Base-by-base conservation (phyloP, 2,888 invertebrate species). In the Esperia sulphurella region DNA sequence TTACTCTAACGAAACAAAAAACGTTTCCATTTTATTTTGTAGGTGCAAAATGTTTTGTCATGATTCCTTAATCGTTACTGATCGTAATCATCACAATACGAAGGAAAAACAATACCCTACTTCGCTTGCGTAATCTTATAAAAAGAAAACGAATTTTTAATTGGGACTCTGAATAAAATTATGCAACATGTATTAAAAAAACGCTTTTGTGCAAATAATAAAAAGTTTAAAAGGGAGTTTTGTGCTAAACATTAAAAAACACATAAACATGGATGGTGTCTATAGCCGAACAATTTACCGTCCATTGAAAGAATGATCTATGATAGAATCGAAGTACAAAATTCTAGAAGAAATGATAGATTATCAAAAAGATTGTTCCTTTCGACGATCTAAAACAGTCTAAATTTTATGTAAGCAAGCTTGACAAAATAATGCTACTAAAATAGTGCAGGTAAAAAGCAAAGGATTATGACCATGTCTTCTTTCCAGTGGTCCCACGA, bases 381-480 rank as follows among this genome's bases (percentile, higher is more conserved):
- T n/a, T 35, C 1, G 6, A 3, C n/a, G n/a, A 3, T n/a, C n/a
- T n/a, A n/a, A 35, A 57, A 12, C 62, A 58, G 51, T 51, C 58
- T 0, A 68, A 59, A 54, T 55, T 61, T 45, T 52, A 62, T 14
- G 47, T 30, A 4, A 63, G 66, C 29, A 53, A 57, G 41, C 53
- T 72, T 0, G 55, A 64, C 38, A 65, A 66, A 49, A 51, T 0
- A 49, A 55, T 40, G 45, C 73, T 7, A 51, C 58, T 43, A 47
- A 46, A 29, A 61, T 74, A 45, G 48, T 74, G 39, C 39, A 49
- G 12, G 53, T n/a, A n/a, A n/a, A n/a, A n/a, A n/a, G n/a, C n/a
- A n/a, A n/a, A n/a, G n/a, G n/a, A n/a, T n/a, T n/a, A n/a, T n/a
- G n/a, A n/a, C n/a, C n/a, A n/a, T n/a, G n/a, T n/a, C n/a, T n/a